These are phyloP conservation scores for Daboia siamensis DNA, from an alignment of 2,113 vertebrate species.

Conservation along the genomic window DNA sequence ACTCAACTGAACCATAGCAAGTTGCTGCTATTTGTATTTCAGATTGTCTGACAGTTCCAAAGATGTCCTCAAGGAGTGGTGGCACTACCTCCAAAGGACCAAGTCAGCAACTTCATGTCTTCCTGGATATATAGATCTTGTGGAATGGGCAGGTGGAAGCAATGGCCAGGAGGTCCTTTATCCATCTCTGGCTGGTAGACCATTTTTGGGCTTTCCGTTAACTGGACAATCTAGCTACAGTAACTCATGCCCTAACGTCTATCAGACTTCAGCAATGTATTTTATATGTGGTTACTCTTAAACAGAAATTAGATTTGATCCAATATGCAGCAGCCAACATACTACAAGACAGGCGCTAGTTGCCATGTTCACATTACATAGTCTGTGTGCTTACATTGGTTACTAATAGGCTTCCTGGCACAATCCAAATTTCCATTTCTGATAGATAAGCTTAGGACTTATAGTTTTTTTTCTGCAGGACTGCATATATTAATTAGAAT, in stretches of 20 bases:
- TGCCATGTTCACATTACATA: neutral
- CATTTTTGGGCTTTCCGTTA: neutral
- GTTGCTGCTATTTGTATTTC: neutral
- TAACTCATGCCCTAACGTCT: neutral
- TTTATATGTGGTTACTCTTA: neutral
- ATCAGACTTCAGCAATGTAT: neutral
- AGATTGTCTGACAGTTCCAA: neutral
- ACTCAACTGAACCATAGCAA: neutral
- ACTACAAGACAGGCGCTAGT: neutral
- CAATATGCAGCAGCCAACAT: neutral
- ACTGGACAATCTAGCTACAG: neutral
- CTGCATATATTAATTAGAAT: neutral
- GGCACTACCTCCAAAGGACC: neutral
- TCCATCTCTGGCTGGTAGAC: neutral
- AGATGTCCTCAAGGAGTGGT: neutral
- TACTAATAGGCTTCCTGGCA: neutral
- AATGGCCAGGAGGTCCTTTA: neutral
- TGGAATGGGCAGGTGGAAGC: neutral
- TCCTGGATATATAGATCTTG: neutral
- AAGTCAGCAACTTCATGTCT: neutral
- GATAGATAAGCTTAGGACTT: neutral
- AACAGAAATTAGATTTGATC: neutral
- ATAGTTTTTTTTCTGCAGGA: neutral
- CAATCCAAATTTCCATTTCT: neutral
- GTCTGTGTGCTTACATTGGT: neutral